Evolutionary conservation across 2,797 vertebrate species (phyloP).

Genomic region (Eulemur rubriventer): DNA sequence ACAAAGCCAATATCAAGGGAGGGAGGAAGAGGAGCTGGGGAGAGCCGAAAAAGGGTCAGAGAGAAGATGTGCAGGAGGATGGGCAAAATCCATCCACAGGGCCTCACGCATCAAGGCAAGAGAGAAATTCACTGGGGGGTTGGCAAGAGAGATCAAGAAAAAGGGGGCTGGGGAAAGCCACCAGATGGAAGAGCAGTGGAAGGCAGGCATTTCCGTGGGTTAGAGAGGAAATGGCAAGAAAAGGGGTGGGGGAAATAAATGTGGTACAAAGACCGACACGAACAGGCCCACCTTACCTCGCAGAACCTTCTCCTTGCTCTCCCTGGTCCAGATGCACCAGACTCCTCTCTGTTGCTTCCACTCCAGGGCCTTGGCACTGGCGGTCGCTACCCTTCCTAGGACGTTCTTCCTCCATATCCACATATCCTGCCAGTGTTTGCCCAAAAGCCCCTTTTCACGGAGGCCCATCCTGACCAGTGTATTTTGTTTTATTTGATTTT

Average conservation of each 20-base stretch:
- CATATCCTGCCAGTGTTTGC: background rate
- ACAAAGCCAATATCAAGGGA: background rate
- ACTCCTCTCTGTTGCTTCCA: background rate
- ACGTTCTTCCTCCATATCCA: background rate
- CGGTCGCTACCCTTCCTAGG: background rate
- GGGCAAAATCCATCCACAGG: background rate
- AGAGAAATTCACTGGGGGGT: background rate
- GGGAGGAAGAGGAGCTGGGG: background rate
- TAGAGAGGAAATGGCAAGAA: background rate
- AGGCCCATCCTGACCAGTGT: background rate
- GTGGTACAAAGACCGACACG: background rate
- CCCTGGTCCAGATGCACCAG: too few species aligned
- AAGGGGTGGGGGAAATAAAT: background rate
- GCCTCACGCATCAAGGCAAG: background rate
- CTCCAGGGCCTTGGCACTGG: background rate
- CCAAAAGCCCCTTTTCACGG: background rate
- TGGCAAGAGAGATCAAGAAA: background rate
- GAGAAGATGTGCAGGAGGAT: background rate
- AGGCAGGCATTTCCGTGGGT: background rate
- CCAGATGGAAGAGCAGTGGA: background rate
- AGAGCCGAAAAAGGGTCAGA: background rate
- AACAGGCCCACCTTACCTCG: fast-evolving
- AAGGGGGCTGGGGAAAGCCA: background rate
- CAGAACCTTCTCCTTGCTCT: background rate
- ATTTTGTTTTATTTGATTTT: background rate